These are phyloP conservation scores for Diplazon laetatorius DNA, from an alignment of 2,888 invertebrate genomes.

Conservation along the genomic window DNA sequence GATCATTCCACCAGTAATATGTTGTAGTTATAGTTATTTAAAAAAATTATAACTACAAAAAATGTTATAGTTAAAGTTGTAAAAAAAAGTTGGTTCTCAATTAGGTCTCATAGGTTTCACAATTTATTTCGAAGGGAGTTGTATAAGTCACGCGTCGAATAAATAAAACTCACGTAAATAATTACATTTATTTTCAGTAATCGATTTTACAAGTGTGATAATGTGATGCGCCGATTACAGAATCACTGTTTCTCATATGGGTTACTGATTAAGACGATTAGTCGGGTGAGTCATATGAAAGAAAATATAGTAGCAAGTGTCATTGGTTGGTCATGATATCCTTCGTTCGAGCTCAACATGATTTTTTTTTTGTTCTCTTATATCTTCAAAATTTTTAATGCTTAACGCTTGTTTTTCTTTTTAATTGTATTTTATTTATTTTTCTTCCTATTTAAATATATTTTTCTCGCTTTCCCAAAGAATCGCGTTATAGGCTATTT, in stretches of 20 bases:
- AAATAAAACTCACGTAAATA: conserved; percentile 71
- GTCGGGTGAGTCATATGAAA: conserved; percentile 78
- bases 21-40: no score
- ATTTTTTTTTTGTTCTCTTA: no score
- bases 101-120: no score
- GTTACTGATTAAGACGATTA: conserved; percentile 80
- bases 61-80: no score
- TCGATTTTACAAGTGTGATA: conserved; percentile 79
- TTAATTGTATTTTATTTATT: conserved; percentile 5
- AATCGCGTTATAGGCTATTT: conserved; percentile 57
- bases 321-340: conserved; percentile 73
- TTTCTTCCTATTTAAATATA: conserved; percentile 38
- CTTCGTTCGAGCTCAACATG: conserved; percentile 56
- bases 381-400: conserved; percentile 56
- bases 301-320: conserved; percentile 73
- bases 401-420: conserved; percentile 35
- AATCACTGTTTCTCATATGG: conserved; percentile 75
- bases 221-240: conserved; percentile 78
- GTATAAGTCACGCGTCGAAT: background rate
- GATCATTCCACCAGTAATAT: no score
- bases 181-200: conserved; percentile 79
- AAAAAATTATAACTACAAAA: no score
- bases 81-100: no score
- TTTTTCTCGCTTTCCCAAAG: conserved; percentile 33
- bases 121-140: background rate